Evolutionary conservation across 2,113 vertebrate species (phyloP), one percentile per base, ranked within the genome.

Genomic region (Nycticorax nycticorax): DNA sequence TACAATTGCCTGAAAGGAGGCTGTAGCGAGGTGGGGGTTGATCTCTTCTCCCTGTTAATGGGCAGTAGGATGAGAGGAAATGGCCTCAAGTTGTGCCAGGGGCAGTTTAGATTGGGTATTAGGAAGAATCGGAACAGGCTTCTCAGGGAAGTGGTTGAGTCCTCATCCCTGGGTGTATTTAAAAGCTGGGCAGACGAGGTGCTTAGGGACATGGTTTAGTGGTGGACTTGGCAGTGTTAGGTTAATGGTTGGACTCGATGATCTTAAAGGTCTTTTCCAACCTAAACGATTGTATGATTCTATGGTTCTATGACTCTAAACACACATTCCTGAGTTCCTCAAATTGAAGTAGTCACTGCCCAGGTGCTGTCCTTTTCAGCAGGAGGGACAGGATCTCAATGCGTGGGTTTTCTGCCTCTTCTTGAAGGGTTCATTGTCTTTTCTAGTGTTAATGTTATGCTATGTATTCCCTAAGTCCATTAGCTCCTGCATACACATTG

Each of bases 11-110:
- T 21, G 47, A 83, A 48, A 52, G 66, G 35, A 63, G 16, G n/a
- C 0, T 3, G 3, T 5, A 55, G 59, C 0, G 3, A 82, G 3
- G 5, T 26, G 11, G 32, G 32, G 0, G 8, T 35, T 0, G 0
- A 10, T 64, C 37, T 72, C 30, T 78, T 82, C 13, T 75, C 16
- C 41, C 52, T 76, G 6, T 24, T 32, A 74, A 59, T 11, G 41
- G 4, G 15, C 0, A 0, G 35, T 6, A 64, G 24, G 18, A 71
- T 8, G 5, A 41, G 26, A 71, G 22, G 10, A 56, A 67, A 72
- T 3, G 19, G 37, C 19, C 35, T 67, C 30, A 52, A 11, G 12
- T 57, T 72, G 35, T 2, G 0, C 10, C 35, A 76, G 28, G 16
- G 19, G 18, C 74, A 20, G 27, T 39, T 82, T 45, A 50, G 21